Evolutionary conservation across 1,140 invertebrate species (phyloP), one percentile per base, ranked within the genome.

Genomic region (Caenorhabditis remanei): DNA sequence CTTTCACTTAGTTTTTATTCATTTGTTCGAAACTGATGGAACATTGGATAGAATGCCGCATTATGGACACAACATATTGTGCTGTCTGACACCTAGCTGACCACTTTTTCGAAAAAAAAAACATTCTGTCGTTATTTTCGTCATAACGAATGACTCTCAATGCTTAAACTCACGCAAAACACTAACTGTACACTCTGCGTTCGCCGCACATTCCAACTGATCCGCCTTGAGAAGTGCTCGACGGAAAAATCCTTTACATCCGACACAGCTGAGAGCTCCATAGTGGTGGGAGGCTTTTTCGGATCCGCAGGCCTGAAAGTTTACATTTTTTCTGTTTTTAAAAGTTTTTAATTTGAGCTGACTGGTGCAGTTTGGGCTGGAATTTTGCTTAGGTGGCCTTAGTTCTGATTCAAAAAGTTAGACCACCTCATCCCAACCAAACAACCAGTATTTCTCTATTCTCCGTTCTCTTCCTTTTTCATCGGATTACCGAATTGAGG

Each of bases 171-270:
- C 40, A 58, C 83, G 55, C 55, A 71, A 55, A 55, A 85, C 67
- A 41, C 71, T 88, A 84, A 90, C 90, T 41, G 87, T 48, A 84
- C 91, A 92, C n/a, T 92, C 87, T 67, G 87, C 88, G 46, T 92
- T 82, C 9, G 90, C 86, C n/a, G 89, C 43, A 75, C 91, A 92
- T 86, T 92, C 91, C 71, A 93, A 87, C 75, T 92, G 90, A 79
- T 92, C 90, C 21, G 90, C 91, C 71, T 92, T 91, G 56, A 93
- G 91, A 43, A 92, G 85, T 5, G 91, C 92, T 43, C 91, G 88
- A 13, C 91, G 89, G 65, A 92, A 92, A 82, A 92, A 92, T 41
- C 91, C 91, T 87, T 88, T 88, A 67, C 88, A 92, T 14, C 91
- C 90, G 11, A 91, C 86, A 88, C 91, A 91, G 13, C 91, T 85